These are phyloP conservation scores for Gerris lacustris DNA, from an alignment of 2,888 invertebrate genomes.

Conservation along the genomic window DNA sequence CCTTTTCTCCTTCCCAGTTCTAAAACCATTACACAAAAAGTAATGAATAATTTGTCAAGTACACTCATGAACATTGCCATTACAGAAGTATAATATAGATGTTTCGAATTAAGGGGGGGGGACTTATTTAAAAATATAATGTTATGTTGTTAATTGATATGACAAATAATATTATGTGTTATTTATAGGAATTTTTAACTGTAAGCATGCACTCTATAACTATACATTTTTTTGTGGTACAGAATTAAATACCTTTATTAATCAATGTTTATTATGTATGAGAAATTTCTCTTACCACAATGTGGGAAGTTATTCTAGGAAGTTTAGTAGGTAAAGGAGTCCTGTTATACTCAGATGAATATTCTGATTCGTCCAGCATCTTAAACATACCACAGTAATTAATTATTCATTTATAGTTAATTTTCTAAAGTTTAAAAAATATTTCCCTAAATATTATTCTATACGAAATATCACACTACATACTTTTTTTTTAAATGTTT, in stretches of 20 bases:
- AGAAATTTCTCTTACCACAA: neutral
- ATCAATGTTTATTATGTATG: no score
- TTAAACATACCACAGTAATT: slow-evolving; percentile 31
- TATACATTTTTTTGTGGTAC: no score
- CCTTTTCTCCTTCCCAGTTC: slow-evolving; percentile 29
- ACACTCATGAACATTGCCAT: neutral
- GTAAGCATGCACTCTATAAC: no score
- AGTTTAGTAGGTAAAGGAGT: slow-evolving; percentile 32
- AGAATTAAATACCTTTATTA: no score
- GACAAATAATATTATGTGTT: no score
- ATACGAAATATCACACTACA: neutral
- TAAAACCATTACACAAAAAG: slow-evolving; percentile 15
- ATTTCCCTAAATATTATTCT: neutral
- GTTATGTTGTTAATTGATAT: no score
- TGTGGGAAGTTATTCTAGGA: slow-evolving; percentile 31
- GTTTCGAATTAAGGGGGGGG: no score
- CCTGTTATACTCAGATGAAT: slow-evolving; percentile 40
- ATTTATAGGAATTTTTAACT: no score
- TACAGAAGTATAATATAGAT: no score
- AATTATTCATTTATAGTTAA: neutral
- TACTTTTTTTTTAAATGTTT: no score
- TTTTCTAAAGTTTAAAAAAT: neutral
- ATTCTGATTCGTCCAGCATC: slow-evolving; percentile 43
- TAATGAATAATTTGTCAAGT: neutral
- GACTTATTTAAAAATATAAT: no score